Evolutionary conservation across 1,140 invertebrate genomes (phyloP).

Genomic region (Ptiloglossa arizonensis): DNA sequence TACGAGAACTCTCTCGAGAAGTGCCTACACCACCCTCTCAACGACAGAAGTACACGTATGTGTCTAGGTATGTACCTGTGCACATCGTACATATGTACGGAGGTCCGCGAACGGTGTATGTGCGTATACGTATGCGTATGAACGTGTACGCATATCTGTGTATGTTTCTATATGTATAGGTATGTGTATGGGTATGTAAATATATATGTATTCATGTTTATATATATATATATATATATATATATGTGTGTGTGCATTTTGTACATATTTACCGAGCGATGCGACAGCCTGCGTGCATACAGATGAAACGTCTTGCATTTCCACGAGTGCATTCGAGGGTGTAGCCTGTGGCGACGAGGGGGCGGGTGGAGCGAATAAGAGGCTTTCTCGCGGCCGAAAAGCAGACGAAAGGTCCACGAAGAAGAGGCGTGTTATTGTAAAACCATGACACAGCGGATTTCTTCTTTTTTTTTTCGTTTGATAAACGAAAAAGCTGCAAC

Average conservation of each 20-base stretch:
- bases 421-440: conserved; percentile 31
- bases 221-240: too few relatives aligned
- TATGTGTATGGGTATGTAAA: too few relatives aligned
- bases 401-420: conserved; percentile 4
- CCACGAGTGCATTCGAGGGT: conserved; percentile 42
- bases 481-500: conserved; percentile 26
- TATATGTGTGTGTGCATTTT: too few relatives aligned
- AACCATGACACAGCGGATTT: conserved; percentile 35
- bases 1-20: conserved; percentile 36
- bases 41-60: too few relatives aligned
- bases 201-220: too few relatives aligned
- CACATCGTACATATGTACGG: too few relatives aligned
- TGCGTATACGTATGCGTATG: too few relatives aligned
- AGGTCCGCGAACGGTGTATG: too few relatives aligned
- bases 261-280: conserved; percentile 15
- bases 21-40: conserved; percentile 25
- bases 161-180: too few relatives aligned
- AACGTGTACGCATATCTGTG: too few relatives aligned
- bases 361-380: conserved; percentile 20
- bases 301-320: conserved; percentile 48
- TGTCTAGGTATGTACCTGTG: too few relatives aligned
- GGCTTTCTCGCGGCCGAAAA: conserved; percentile 26
- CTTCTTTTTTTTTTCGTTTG: too few relatives aligned
- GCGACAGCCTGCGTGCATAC: conserved; percentile 17
- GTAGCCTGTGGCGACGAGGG: conserved; percentile 23